Evolutionary conservation across 2,113 vertebrate genomes (phyloP), one percentile per base, ranked within the genome.

Genomic region (Donacobius atricapilla): DNA sequence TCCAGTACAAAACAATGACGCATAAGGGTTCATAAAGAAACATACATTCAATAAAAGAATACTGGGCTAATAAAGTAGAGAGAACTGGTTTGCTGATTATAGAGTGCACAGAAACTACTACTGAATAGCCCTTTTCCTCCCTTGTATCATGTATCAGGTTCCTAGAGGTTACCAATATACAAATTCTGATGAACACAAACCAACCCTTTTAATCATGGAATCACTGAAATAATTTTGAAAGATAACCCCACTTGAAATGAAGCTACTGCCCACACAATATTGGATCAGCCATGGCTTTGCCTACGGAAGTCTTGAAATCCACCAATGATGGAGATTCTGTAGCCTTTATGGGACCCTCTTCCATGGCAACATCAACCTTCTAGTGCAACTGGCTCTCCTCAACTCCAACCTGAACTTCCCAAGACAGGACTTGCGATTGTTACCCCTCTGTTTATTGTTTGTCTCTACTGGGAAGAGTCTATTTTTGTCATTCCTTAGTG

Each of bases 211-310:
- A 66, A 75, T 37, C 4, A 8, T 10, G 11, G 47, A 72, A 81
- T 72, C 18, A 27, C 4, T 61, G 37, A 92, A 51, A 70, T 42
- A 0, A 47, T 57, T 61, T 73, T 42, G 31, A 73, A 85, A 90
- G 22, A 51, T 7, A 82, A 71, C 4, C 3, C 17, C 31, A 44
- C 51, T 15, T 53, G 47, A 89, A 93, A 83, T 33, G 22, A 39
- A 39, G n/a, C 35, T 64, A 42, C 40, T 45, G 44, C 19, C 45
- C 30, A 40, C 1, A 3, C 0, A 1, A 27, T 11, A 63, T 1
- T 27, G 17, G 23, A 31, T 70, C 56, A 89, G n/a, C 14, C 1
- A 0, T 7, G 6, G 54, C 56, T 86, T 76, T 87, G 31, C 15
- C 42, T 48, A 66, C n/a, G 22, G 1, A 10, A 87, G 20, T 48